Percentiles rank a stretch among this genome's conserved stretches.
Evolutionary conservation across 2,797 vertebrate species (phyloP).

Genomic region (Holocentrus rufus): DNA sequence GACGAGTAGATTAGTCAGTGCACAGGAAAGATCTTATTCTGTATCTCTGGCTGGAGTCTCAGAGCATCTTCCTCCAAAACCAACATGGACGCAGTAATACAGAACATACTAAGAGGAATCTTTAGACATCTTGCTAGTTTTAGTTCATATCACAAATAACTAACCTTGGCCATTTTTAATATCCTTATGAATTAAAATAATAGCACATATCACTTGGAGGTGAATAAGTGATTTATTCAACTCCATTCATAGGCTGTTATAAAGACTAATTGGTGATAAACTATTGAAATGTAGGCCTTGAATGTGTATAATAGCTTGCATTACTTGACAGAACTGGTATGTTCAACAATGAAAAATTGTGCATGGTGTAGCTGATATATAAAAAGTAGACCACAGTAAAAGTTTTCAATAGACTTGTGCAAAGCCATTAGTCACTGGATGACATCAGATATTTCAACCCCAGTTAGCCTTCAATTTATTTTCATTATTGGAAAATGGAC

Average conservation of each 20-base stretch:
- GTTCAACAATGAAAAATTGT: no score
- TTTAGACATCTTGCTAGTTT: constrained; percentile 13
- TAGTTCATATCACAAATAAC: not conserved
- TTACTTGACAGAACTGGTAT: no score
- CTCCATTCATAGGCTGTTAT: not conserved
- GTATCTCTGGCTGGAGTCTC: constrained; percentile 19
- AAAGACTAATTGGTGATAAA: not conserved
- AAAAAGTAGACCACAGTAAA: constrained; percentile 6
- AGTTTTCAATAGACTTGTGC: constrained; percentile 27
- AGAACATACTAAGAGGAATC: not conserved
- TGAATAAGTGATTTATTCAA: no score
- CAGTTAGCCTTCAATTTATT: constrained; percentile 17
- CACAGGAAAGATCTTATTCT: constrained; percentile 21
- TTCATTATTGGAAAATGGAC: constrained; percentile 32
- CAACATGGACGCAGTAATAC: not conserved
- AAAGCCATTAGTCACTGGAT: constrained; percentile 26
- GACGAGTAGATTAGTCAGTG: constrained; percentile 1
- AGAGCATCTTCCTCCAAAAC: not conserved
- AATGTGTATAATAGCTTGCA: no score
- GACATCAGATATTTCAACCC: constrained; percentile 10
- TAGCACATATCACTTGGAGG: no score
- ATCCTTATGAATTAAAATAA: not conserved
- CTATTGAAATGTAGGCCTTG: not conserved
- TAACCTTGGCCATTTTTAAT: not conserved
- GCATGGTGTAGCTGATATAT: no score